Evolutionary conservation across 92 coral and sea anemone genomes (phyloP), one percentile per base, ranked within the genome.

Genomic region (Pocillopora meandrina): DNA sequence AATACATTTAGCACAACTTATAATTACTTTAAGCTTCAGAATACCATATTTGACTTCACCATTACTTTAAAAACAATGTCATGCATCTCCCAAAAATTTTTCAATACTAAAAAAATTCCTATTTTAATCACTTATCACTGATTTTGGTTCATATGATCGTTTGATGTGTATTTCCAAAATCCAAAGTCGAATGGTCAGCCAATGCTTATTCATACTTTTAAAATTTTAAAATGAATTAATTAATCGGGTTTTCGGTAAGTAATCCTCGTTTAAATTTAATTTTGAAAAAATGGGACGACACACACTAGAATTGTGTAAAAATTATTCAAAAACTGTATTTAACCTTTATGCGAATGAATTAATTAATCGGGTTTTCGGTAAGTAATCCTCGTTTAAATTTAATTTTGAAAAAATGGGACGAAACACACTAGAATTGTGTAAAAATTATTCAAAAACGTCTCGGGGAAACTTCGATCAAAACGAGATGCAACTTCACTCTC

Each of bases 361-460:
- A 80, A 71, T 81, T 81, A 81, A 70, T 81, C 14, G 9, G 77
- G 5, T 58, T 67, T 81, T 15, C 14, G 55, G 71, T 77, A 42
- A 7, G 52, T 81, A 20, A 72, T 56, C 74, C 23, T 7, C 47
- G 60, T 59, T 58, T 59, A 81, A 81, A 70, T 42, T 70, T 75
- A 42, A 60, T 23, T 17, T 16, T 26, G 31, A 42, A 36, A 70
- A 26, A 68, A 49, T 69, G 49, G 18, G 13, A 16, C 42, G 5
- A 15, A 34, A 56, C 20, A 33, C 47, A 1, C 9, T 34, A 10
- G 56, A 67, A 18, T 56, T n/a, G 19, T 36, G 31, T 49, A n/a
- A 14, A 6, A 68, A 70, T 15, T 34, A 34, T 15, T 70, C 9
- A 1, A 64, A 21, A 4, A 26, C 70, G 70, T 20, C 35, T 26